Conservation (phyloP, 2,797 vertebrate species). For the Pyrocephalus nanus region DNA sequence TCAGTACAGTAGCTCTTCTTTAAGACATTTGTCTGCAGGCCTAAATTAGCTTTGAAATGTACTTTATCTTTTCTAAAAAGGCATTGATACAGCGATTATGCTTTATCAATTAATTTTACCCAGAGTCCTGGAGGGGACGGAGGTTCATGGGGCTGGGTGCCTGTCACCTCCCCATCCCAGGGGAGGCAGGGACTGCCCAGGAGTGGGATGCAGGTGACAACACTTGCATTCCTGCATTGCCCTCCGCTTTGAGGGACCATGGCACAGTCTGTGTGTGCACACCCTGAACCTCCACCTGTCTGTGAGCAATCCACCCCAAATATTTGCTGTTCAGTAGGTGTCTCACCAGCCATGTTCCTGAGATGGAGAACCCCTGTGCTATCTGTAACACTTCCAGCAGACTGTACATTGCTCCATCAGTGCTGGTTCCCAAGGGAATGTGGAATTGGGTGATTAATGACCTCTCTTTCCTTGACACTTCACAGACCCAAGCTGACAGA, state of each 20-base stretch:
- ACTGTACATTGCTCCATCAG: neutral
- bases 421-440: neutral
- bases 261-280: neutral
- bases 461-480: neutral
- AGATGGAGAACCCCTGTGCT: neutral
- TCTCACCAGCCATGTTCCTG: rapidly evolving
- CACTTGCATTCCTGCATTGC: neutral
- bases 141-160: no score
- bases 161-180: neutral
- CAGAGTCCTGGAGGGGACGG: neutral
- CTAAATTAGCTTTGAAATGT: slow-evolving; percentile 45
- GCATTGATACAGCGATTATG: slow-evolving; percentile 33
- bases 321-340: neutral
- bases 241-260: neutral
- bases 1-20: slow-evolving; percentile 55
- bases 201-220: neutral
- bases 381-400: neutral
- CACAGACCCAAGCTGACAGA: neutral
- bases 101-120: slow-evolving; percentile 48
- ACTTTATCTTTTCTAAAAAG: slow-evolving; percentile 62
- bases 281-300: neutral
- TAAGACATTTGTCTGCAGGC: slow-evolving; percentile 49
- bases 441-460: neutral
- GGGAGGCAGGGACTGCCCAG: rapidly evolving
- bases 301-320: neutral